Evolutionary conservation across 2,113 vertebrate species (phyloP).

Genomic region (Junco hyemalis): DNA sequence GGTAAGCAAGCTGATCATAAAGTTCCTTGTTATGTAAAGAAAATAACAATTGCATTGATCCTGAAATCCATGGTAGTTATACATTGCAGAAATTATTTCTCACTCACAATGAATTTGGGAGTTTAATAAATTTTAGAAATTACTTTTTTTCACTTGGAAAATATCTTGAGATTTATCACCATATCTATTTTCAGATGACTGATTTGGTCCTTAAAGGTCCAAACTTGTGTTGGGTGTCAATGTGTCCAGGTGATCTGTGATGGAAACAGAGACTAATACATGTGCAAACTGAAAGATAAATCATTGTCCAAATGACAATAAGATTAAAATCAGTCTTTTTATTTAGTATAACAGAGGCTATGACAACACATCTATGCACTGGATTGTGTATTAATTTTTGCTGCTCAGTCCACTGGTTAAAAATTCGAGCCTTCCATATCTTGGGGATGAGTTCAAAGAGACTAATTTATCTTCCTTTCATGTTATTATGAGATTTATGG

Average conservation of each 20-base stretch:
- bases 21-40: neutral
- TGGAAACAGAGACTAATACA: neutral
- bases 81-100: neutral
- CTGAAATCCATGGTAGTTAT: neutral
- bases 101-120: neutral
- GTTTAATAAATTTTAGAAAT: neutral
- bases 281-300: neutral
- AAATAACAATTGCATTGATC: neutral
- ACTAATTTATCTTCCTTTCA: slow-evolving; percentile 30
- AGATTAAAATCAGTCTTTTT: neutral
- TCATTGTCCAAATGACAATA: neutral
- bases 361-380: neutral
- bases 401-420: neutral
- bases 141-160: neutral
- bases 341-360: neutral
- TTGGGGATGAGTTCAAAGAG: neutral
- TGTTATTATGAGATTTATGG: slow-evolving; percentile 13
- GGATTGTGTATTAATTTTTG: slow-evolving; percentile 1
- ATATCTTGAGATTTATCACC: neutral
- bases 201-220: neutral
- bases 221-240: neutral
- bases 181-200: neutral
- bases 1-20: neutral
- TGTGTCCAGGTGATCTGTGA: neutral
- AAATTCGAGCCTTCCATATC: neutral